Conservation (phyloP, 1,140 invertebrate genomes). For the Aphaenogaster floridana region DNA sequence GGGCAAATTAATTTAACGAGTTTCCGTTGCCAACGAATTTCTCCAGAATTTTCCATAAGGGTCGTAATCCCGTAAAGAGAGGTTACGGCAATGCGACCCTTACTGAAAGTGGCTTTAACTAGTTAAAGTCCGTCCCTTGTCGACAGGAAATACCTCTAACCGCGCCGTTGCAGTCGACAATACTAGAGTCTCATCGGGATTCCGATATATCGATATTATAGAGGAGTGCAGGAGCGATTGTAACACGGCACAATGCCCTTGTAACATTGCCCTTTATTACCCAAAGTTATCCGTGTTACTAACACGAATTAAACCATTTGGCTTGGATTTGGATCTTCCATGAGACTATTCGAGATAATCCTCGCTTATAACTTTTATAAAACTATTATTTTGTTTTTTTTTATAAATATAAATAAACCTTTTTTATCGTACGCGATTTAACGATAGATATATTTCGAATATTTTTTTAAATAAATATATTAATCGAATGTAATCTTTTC, state of each 20-base stretch:
- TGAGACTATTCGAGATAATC: neutral
- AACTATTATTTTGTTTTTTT: neutral
- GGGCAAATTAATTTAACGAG: conserved; percentile 54
- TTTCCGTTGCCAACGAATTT: conserved; percentile 33
- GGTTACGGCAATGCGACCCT: conserved; percentile 50
- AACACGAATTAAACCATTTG: conserved; percentile 27
- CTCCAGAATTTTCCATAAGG: conserved; percentile 59
- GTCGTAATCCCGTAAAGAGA: conserved; percentile 47
- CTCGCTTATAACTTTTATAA: neutral
- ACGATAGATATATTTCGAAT: neutral
- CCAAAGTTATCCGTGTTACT: conserved; percentile 27
- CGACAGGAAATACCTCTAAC: conserved; percentile 58
- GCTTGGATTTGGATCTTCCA: neutral
- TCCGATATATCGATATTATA: conserved; percentile 53
- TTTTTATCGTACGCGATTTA: neutral
- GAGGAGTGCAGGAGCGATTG: conserved; percentile 38
- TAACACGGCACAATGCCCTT: conserved; percentile 26
- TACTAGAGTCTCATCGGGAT: conserved; percentile 51
- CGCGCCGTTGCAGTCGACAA: conserved; percentile 46
- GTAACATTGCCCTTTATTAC: conserved; percentile 46
- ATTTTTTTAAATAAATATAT: neutral
- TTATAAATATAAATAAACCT: neutral
- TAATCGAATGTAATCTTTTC: too few species aligned
- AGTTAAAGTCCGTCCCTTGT: conserved; percentile 60
- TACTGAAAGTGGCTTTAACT: conserved; percentile 59